Conservation (phyloP, 2,797 vertebrate species). For the Danio albolineatus region DNA sequence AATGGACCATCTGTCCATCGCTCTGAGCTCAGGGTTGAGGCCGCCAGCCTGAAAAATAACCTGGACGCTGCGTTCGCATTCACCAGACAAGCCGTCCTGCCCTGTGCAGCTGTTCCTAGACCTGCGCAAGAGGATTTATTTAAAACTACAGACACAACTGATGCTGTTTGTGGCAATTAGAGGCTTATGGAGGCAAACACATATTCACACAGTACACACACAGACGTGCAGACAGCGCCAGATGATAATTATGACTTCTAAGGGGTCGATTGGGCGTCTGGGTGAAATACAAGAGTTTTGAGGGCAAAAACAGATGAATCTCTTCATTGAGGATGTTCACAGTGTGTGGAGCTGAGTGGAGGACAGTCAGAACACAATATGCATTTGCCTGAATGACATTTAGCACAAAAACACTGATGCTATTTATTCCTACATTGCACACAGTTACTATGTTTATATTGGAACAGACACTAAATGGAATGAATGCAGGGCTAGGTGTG, state of each 20-base stretch:
- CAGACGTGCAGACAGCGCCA: slow-evolving; percentile 30
- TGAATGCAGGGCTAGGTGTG: too few relatives aligned
- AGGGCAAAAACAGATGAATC: slow-evolving; percentile 31
- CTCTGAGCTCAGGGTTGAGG: slow-evolving; percentile 21
- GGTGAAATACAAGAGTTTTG: slow-evolving; percentile 15
- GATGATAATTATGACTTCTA: slow-evolving; percentile 40
- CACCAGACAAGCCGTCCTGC: slow-evolving; percentile 43
- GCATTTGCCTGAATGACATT: neutral
- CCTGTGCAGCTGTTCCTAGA: slow-evolving; percentile 55
- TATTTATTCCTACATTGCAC: too few relatives aligned
- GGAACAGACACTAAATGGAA: too few relatives aligned
- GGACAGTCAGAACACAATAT: neutral
- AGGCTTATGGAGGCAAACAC: slow-evolving; percentile 62
- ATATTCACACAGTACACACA: slow-evolving; percentile 34
- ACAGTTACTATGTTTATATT: too few relatives aligned
- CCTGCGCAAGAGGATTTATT: slow-evolving; percentile 18
- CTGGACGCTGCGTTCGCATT: slow-evolving; percentile 41
- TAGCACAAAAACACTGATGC: too few relatives aligned
- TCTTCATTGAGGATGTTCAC: slow-evolving; percentile 23
- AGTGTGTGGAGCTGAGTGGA: slow-evolving; percentile 22
- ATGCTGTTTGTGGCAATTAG: slow-evolving; percentile 71
- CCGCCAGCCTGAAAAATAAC: slow-evolving; percentile 54
- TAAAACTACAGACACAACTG: slow-evolving; percentile 49
- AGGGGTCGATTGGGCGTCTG: slow-evolving; percentile 18
- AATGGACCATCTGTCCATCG: slow-evolving; percentile 62